These are phyloP conservation scores for Halichondria panicea DNA, from an alignment of 37 sponge, comb jelly and placozoan genomes.

Conservation along the genomic window DNA sequence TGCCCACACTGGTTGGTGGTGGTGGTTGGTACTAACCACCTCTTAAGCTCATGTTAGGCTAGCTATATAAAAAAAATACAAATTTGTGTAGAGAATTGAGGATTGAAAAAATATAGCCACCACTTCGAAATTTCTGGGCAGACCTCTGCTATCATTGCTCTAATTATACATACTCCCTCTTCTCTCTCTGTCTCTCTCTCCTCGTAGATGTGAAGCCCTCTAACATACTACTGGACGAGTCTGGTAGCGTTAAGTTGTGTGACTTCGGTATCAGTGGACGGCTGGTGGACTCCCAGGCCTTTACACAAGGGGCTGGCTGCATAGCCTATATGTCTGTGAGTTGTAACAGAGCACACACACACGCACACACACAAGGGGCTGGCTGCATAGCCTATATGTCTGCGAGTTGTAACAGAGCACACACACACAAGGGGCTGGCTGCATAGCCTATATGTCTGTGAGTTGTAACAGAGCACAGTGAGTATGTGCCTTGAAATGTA, in stretches of 20 bases:
- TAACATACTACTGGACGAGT: slow-evolving; percentile 76
- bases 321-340: slow-evolving; percentile 91
- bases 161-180: background rate
- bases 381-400: slow-evolving; percentile 91
- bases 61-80: too few species aligned
- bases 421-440: slow-evolving; percentile 87
- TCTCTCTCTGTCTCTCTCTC: slow-evolving; percentile 11
- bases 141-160: too few species aligned
- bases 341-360: slow-evolving; percentile 46
- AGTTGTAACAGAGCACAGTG: too few species aligned
- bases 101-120: too few species aligned
- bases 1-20: too few species aligned
- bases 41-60: too few species aligned
- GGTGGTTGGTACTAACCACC: too few species aligned
- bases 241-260: slow-evolving; percentile 86
- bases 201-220: slow-evolving; percentile 87
- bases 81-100: too few species aligned
- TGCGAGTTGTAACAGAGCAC: slow-evolving; percentile 59
- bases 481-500: too few species aligned
- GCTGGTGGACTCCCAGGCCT: slow-evolving; percentile 85
- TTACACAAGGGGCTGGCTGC: slow-evolving; percentile 85
- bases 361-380: slow-evolving; percentile 81
- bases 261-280: slow-evolving; percentile 95
- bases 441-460: slow-evolving; percentile 89
- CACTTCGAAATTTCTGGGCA: too few species aligned